Conservation (phyloP, 1,140 invertebrate genomes). For the Leguminivora glycinivorella region DNA sequence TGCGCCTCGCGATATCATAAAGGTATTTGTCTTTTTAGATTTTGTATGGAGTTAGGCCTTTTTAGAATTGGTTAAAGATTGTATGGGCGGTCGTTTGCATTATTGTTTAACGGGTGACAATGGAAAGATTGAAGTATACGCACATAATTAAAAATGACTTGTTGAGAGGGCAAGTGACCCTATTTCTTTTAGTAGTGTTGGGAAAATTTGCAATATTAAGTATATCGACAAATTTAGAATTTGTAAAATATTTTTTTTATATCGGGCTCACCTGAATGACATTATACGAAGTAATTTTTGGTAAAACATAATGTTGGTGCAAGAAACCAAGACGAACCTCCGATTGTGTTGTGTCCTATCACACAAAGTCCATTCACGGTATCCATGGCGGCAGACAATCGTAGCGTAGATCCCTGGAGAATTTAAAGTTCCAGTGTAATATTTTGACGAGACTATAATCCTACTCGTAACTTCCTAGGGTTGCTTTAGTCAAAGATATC, state of each 20-base stretch:
- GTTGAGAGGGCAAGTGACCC: constrained; percentile 72
- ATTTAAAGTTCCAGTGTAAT: too few relatives aligned
- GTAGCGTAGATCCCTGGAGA: too few relatives aligned
- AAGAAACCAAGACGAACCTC: too few relatives aligned
- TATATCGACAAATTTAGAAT: constrained; percentile 45
- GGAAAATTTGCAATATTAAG: not conserved
- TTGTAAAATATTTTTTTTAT: too few relatives aligned
- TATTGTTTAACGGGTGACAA: constrained; percentile 54
- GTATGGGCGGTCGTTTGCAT: constrained; percentile 42
- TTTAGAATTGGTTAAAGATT: not conserved
- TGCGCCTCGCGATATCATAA: constrained; percentile 6
- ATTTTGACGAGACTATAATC: too few relatives aligned
- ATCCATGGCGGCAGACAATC: too few relatives aligned
- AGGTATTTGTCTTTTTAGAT: not conserved
- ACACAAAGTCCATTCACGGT: too few relatives aligned
- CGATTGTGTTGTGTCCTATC: too few relatives aligned
- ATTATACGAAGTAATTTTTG: too few relatives aligned
- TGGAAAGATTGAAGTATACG: constrained; percentile 67
- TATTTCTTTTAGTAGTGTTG: constrained; percentile 62
- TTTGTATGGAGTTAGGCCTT: not conserved
- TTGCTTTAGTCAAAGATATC: too few relatives aligned
- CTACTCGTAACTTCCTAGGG: too few relatives aligned
- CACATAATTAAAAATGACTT: constrained; percentile 77
- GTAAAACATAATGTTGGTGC: too few relatives aligned
- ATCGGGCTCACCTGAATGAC: constrained; percentile 39